Percentiles rank a stretch among this genome's conserved stretches.
Conservation (phyloP, 1,140 invertebrate species). For the Eurosta solidaginis region DNA sequence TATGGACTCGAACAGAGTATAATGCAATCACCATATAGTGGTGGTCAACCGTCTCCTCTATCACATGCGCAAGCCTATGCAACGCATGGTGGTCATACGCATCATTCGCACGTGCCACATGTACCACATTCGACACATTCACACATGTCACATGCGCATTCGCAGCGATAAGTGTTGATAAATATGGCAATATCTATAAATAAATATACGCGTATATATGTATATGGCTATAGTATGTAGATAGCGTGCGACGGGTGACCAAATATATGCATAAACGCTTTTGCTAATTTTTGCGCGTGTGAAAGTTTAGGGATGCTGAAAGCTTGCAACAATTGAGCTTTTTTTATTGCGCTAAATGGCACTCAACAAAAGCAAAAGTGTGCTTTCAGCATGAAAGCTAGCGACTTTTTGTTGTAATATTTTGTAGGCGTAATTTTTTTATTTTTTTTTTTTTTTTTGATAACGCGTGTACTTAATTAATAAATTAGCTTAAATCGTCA, state of each 20-base stretch:
- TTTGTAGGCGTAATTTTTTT: no score
- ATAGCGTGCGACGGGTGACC: no score
- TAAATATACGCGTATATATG: no score
- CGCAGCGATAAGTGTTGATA: conserved; percentile 48
- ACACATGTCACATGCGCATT: conserved; percentile 58
- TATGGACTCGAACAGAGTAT: conserved; percentile 58
- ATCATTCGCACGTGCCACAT: conserved; percentile 56
- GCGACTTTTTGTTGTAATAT: no score
- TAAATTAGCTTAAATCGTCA: conserved; percentile 1
- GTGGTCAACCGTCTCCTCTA: conserved; percentile 61
- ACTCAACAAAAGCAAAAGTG: no score
- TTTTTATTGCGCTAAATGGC: background rate
- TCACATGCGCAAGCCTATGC: conserved; percentile 57
- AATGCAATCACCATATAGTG: conserved; percentile 58
- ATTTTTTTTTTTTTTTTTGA: background rate
- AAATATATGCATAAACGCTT: no score
- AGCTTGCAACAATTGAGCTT: background rate
- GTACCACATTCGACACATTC: conserved; percentile 58
- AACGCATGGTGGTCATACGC: conserved; percentile 47
- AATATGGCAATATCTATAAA: background rate
- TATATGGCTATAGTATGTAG: background rate
- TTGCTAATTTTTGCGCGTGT: background rate
- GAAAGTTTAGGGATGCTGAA: background rate
- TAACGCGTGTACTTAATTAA: conserved; percentile 8
- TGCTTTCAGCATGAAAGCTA: background rate